Conservation (phyloP, 1,140 invertebrate species). For the Drosophila obscura region DNA sequence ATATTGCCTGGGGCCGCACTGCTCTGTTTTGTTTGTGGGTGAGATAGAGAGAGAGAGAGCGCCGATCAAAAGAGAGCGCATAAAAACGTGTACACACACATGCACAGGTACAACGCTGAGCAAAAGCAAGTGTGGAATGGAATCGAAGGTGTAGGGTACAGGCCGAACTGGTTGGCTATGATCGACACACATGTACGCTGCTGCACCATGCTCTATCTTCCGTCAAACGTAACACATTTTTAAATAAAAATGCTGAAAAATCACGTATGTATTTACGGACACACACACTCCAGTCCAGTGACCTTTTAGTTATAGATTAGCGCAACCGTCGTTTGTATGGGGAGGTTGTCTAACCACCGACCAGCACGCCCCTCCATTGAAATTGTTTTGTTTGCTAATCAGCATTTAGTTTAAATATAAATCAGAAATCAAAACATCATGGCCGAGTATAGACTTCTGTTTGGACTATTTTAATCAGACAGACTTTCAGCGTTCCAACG, state of each 20-base stretch:
- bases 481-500: too few species aligned
- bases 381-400: conserved; percentile 16
- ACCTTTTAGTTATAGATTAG: conserved; percentile 22
- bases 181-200: conserved; percentile 18
- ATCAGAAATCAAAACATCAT: conserved; percentile 31
- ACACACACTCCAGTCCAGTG: conserved; percentile 31
- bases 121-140: conserved; percentile 60
- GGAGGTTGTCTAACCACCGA: background rate
- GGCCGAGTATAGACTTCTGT: conserved; percentile 5
- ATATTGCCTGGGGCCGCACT: too few species aligned
- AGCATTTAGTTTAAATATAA: conserved; percentile 21
- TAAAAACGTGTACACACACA: conserved; percentile 13
- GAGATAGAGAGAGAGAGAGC: conserved; percentile 19
- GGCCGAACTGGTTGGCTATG: conserved; percentile 26
- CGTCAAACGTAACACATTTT: conserved; percentile 39
- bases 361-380: background rate
- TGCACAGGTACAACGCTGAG: conserved; percentile 31
- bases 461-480: conserved; percentile 14
- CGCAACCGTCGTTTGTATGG: background rate
- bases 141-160: conserved; percentile 9
- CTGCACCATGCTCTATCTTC: conserved; percentile 33
- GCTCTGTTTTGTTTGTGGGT: conserved; percentile 54
- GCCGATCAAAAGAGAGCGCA: conserved; percentile 31
- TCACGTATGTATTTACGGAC: conserved; percentile 2
- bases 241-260: conserved; percentile 39